These are phyloP conservation scores for Parochlus steinenii DNA, from an alignment of 2,888 invertebrate genomes.

Conservation along the genomic window DNA sequence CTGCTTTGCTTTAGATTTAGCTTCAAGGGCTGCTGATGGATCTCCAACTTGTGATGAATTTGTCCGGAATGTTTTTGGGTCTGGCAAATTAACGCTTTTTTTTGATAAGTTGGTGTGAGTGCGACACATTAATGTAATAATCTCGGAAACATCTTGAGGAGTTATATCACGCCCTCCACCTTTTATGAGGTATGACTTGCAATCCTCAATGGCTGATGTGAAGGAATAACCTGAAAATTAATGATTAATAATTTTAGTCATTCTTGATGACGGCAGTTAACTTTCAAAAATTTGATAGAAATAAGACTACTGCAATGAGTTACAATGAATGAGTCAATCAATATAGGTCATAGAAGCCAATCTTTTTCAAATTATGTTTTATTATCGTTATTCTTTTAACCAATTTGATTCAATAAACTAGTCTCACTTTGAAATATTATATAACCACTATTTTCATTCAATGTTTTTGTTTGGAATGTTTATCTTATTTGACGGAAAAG, in stretches of 20 bases:
- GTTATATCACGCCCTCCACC: slow-evolving; percentile 69
- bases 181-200: slow-evolving; percentile 67
- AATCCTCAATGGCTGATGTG: slow-evolving; percentile 72
- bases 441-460: too few relatives aligned
- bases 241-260: not conserved
- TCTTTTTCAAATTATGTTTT: too few relatives aligned
- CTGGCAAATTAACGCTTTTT: slow-evolving; percentile 54
- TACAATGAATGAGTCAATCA: too few relatives aligned
- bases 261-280: too few relatives aligned
- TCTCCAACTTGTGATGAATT: slow-evolving; percentile 3
- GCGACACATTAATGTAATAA: slow-evolving; percentile 73
- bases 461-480: too few relatives aligned
- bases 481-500: not conserved
- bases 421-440: too few relatives aligned
- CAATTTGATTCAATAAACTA: too few relatives aligned
- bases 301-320: too few relatives aligned
- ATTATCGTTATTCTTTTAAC: too few relatives aligned
- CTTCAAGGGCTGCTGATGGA: slow-evolving; percentile 16
- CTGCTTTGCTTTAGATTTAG: slow-evolving; percentile 17
- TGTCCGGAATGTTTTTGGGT: slow-evolving; percentile 48
- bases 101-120: slow-evolving; percentile 46
- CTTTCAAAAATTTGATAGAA: too few relatives aligned
- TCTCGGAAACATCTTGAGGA: slow-evolving; percentile 67
- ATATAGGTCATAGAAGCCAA: too few relatives aligned
- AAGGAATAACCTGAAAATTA: slow-evolving; percentile 52